Evolutionary conservation across 2,888 invertebrate genomes (phyloP), one percentile per base, ranked within the genome.

Genomic region (Pachydiplax longipennis): DNA sequence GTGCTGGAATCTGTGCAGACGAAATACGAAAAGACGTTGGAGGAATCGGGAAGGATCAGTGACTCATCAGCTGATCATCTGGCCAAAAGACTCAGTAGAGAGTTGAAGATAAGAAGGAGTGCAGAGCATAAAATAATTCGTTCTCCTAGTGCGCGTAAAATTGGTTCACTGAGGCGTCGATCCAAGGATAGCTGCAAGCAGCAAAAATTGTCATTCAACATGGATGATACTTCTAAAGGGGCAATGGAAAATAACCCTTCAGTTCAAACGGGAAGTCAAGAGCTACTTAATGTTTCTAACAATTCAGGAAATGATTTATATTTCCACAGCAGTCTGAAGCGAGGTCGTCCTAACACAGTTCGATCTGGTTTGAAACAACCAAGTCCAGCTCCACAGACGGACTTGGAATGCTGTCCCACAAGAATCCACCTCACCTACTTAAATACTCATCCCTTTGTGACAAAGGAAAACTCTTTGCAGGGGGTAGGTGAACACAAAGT

Each of bases 141-240:
- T 92, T 97, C 97, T 0, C 97, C 97, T 0, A 97, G 97, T 93
- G 97, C 97, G 1, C 95, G 97, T 90, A 97, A 97, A 95, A 97
- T 97, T 91, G 97, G 97, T 35, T 96, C 95, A 13, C 95, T 97
- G 92, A 94, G 97, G 92, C 95, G 97, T 83, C 94, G 97, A 90
- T 97, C 97, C 0, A 95, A 96, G 93, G 97, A 97, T 91, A 92
- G 91, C n/a, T 12, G 31, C 15, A 81, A 82, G 31, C 90, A 80
- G 22, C 61, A 82, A 10, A 81, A 82, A 22, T 40, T n/a, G 2
- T n/a, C 44, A 83, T 40, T 81, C 12, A 81, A 81, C 25, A 10
- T 35, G 37, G 83, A 65, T 48, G 31, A 65, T 15, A 35, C 13
- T 25, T 18, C 61, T 18, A 82, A 81, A 83, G 83, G 83, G 25